phyloP scores from a whole-genome alignment of 2,888 invertebrate species.

The Prenolepis imparis region DNA sequence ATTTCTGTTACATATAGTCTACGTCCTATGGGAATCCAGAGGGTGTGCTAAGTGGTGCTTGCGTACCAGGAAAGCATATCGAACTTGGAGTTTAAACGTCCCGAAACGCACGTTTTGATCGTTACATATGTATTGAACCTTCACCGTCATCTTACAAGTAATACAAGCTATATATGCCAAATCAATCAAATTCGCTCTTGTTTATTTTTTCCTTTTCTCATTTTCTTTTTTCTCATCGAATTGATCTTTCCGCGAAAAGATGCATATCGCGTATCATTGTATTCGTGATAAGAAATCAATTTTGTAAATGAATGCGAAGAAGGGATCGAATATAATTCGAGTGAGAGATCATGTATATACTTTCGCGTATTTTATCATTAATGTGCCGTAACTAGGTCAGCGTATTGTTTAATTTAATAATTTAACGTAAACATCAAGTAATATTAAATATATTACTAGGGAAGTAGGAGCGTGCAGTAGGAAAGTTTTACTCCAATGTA shows the following conservation, averaged over 20 bases:
- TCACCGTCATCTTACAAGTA: conserved; percentile 11
- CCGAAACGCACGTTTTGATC: conserved; percentile 65
- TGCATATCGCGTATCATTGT: background rate
- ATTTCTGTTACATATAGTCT: conserved; percentile 51
- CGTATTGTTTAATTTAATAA: conserved; percentile 75
- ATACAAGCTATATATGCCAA: background rate
- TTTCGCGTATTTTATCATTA: conserved; percentile 42
- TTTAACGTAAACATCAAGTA: conserved; percentile 76
- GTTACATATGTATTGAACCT: conserved; percentile 42
- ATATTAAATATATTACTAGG: conserved; percentile 75
- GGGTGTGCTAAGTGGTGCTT: conserved; percentile 83
- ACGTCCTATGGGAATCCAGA: conserved; percentile 81
- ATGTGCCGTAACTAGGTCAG: conserved; percentile 58
- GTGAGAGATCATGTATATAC: background rate
- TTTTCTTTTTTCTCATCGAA: background rate
- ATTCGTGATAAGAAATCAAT: conserved; percentile 1
- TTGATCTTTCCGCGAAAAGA: background rate
- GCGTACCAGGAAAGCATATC: conserved; percentile 75
- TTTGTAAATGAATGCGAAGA: background rate
- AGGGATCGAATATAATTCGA: conserved; percentile 48
- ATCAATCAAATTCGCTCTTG: conserved; percentile 1
- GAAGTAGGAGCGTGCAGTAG: conserved; percentile 65
- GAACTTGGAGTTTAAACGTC: conserved; percentile 62
- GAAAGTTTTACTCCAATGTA: conserved; percentile 70
- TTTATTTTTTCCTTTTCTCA: background rate